A percentile compares a stretch with the other conserved stretches of the same genome.
Conservation (phyloP, 2,888 invertebrate species). For the Caenorhabditis sp. region DNA sequence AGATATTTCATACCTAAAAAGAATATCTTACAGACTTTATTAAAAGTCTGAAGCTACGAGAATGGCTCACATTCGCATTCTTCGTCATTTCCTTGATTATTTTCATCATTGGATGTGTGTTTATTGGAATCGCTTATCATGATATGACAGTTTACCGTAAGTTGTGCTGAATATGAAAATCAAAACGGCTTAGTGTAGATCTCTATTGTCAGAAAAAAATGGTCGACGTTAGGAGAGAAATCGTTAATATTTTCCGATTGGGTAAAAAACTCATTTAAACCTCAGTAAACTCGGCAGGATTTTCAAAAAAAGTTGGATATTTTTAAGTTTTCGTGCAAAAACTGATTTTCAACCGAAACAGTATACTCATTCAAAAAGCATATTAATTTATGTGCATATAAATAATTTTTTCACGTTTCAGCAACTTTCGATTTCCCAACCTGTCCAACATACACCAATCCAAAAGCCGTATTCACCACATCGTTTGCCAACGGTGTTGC, state of each 20-base stretch:
- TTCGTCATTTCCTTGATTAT: slow-evolving; percentile 27
- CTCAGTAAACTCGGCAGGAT: no score
- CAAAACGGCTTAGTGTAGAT: no score
- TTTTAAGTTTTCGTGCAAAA: no score
- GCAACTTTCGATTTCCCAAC: slow-evolving; percentile 31
- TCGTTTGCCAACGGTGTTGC: slow-evolving; percentile 16
- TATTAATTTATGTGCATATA: no score
- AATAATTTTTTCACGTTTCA: no score
- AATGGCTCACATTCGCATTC: slow-evolving; percentile 32
- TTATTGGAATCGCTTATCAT: slow-evolving; percentile 14
- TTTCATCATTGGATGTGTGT: slow-evolving; percentile 29
- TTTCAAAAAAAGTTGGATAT: no score
- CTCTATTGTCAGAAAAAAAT: no score
- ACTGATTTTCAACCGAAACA: no score
- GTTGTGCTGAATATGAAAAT: neutral
- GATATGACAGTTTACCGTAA: neutral
- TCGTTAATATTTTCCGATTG: no score
- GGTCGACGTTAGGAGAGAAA: no score
- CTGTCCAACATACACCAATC: slow-evolving; percentile 8
- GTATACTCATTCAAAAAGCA: no score
- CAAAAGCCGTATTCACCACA: slow-evolving; percentile 18
- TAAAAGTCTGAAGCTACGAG: slow-evolving; percentile 22
- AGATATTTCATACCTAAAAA: neutral
- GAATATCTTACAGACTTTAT: slow-evolving; percentile 15
- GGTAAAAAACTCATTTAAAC: no score